Evolutionary conservation across 2,113 vertebrate genomes (phyloP).

Genomic region (Ictalurus furcatus): DNA sequence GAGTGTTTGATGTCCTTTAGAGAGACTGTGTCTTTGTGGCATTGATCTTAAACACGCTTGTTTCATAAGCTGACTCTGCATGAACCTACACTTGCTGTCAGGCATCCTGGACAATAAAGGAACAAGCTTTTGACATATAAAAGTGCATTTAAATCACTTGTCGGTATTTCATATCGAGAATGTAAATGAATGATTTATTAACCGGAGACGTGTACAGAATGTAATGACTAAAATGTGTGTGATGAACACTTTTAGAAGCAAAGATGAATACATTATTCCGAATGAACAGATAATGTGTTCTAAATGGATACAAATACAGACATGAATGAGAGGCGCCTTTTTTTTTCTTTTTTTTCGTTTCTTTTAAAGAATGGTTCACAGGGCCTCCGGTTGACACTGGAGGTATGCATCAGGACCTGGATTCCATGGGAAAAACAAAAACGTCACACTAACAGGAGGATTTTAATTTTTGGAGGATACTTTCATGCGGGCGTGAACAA

Average conservation of each 20-base stretch:
- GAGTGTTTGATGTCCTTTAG: conserved; percentile 43
- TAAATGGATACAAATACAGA: not conserved
- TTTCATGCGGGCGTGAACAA: not conserved
- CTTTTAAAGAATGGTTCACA: not conserved
- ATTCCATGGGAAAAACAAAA: not conserved
- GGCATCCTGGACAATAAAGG: not conserved
- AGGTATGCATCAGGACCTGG: not conserved
- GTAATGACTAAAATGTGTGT: not conserved
- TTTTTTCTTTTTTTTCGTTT: not conserved
- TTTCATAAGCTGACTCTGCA: conserved; percentile 20
- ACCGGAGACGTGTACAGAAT: not conserved
- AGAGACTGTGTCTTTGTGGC: conserved; percentile 26
- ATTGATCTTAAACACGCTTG: conserved; percentile 38
- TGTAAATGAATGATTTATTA: not conserved
- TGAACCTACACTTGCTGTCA: not conserved
- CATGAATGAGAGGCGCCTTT: not conserved
- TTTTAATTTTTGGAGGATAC: not conserved
- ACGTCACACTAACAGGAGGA: not conserved
- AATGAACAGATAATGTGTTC: not conserved
- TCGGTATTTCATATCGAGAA: not conserved
- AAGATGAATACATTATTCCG: not conserved
- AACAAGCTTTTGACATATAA: not conserved
- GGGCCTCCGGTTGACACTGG: not conserved
- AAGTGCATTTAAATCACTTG: not conserved
- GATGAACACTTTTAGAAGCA: not conserved